Conservation (phyloP, 2,113 vertebrate species). For the Tachuris rubrigastra region DNA sequence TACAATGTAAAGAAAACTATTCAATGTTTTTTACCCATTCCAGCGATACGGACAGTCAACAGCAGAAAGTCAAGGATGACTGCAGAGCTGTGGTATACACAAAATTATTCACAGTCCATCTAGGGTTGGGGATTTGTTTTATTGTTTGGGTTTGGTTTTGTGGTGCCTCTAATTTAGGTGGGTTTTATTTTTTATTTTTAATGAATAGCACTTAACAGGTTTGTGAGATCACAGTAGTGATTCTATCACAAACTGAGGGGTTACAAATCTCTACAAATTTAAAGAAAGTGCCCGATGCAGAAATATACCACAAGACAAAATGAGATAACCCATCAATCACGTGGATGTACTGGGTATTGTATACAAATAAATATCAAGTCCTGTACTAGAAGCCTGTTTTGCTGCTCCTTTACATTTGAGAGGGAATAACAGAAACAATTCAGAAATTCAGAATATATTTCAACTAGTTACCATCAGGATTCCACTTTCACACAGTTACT, state of each 20-base stretch:
- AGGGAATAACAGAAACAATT: not conserved
- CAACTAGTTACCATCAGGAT: not conserved
- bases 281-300: not conserved
- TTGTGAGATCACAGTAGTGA: not conserved
- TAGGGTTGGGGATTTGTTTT: not conserved
- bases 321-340: not conserved
- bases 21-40: not conserved
- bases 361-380: not conserved
- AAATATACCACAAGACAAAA: not conserved
- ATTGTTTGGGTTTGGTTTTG: not conserved
- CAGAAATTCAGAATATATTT: not conserved
- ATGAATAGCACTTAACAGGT: not conserved
- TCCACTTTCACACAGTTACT: not conserved
- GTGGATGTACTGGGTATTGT: not conserved
- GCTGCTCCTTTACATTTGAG: not conserved
- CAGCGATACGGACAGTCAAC: not conserved
- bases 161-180: not conserved
- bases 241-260: not conserved
- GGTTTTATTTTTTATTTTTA: not conserved
- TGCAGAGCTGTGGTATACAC: not conserved
- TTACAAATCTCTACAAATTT: not conserved
- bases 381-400: not conserved
- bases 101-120: not conserved
- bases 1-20: not conserved
- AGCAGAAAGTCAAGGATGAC: not conserved